Evolutionary conservation across 2,113 vertebrate genomes (phyloP).

Genomic region (Cololabis saira): DNA sequence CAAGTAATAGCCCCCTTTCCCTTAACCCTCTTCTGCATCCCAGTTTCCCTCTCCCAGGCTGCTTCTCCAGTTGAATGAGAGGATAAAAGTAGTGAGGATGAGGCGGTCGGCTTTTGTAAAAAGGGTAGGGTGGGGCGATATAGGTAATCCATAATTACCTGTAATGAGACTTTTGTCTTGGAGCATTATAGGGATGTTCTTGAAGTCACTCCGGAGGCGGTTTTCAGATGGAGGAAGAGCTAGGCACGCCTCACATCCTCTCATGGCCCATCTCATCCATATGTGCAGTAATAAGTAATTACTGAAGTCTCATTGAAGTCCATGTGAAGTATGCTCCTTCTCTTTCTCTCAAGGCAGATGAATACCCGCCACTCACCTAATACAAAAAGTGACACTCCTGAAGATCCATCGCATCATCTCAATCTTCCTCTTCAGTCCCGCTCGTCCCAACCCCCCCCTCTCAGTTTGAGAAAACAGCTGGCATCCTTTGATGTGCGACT

Average conservation of each 20-base stretch:
- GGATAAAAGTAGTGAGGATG: slow-evolving; percentile 85
- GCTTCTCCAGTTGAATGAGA: slow-evolving; percentile 83
- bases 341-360: slow-evolving; percentile 61
- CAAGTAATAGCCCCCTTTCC: slow-evolving; percentile 76
- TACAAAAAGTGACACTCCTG: slow-evolving; percentile 84
- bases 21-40: slow-evolving; percentile 18
- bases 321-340: slow-evolving; percentile 80
- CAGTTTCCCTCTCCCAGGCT: slow-evolving; percentile 52
- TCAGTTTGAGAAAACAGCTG: slow-evolving; percentile 85
- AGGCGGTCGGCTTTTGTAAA: slow-evolving; percentile 44
- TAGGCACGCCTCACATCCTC: slow-evolving; percentile 79
- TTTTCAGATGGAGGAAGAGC: slow-evolving; percentile 85
- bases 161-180: slow-evolving; percentile 98
- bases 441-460: slow-evolving; percentile 45
- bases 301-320: slow-evolving; percentile 94
- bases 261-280: slow-evolving; percentile 82
- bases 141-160: slow-evolving; percentile 92
- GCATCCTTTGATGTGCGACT: slow-evolving; percentile 88
- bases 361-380: slow-evolving; percentile 85
- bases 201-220: slow-evolving; percentile 85
- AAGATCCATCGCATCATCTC: slow-evolving; percentile 75
- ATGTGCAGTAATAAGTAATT: slow-evolving; percentile 98
- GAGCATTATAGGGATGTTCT: slow-evolving; percentile 89
- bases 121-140: slow-evolving; percentile 56
- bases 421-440: slow-evolving; percentile 77